A percentile compares a stretch with the other conserved stretches of the same genome.
These are phyloP conservation scores for Parauchenoglanis punctatus DNA, from an alignment of 2,797 vertebrate genomes.

Conservation along the genomic window DNA sequence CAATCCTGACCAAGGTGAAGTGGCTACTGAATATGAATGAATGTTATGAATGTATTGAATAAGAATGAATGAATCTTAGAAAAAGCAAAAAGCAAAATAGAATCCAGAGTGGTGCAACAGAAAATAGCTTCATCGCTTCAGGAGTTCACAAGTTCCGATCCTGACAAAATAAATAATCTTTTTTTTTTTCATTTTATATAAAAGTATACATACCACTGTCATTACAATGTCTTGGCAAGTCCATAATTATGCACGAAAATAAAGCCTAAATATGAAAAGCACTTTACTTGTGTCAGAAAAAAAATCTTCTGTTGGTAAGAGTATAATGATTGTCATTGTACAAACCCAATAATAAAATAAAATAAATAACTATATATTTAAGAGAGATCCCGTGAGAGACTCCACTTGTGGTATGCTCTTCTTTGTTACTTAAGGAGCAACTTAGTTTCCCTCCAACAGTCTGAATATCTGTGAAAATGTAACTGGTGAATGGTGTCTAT, in stretches of 20 bases:
- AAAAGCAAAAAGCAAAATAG: background rate
- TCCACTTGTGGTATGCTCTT: background rate
- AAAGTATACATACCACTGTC: background rate
- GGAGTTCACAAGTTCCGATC: background rate
- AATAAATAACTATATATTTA: background rate
- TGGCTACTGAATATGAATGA: background rate
- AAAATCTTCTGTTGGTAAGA: background rate
- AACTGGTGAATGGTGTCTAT: background rate
- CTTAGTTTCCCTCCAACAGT: background rate
- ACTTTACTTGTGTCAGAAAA: background rate
- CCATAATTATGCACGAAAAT: background rate
- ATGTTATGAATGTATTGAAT: too few relatives aligned
- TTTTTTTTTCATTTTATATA: background rate
- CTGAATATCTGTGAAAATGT: background rate
- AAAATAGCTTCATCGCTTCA: background rate
- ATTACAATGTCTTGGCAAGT: background rate
- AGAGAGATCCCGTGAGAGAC: background rate
- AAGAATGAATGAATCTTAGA: background rate
- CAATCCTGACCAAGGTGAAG: background rate
- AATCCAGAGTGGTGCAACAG: background rate
- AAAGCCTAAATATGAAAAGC: background rate
- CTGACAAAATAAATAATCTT: background rate
- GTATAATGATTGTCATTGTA: background rate
- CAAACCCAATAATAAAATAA: background rate
- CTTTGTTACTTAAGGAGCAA: background rate